Conservation (phyloP, 2,113 vertebrate genomes). For the Rhinolophus ferrumequinum region DNA sequence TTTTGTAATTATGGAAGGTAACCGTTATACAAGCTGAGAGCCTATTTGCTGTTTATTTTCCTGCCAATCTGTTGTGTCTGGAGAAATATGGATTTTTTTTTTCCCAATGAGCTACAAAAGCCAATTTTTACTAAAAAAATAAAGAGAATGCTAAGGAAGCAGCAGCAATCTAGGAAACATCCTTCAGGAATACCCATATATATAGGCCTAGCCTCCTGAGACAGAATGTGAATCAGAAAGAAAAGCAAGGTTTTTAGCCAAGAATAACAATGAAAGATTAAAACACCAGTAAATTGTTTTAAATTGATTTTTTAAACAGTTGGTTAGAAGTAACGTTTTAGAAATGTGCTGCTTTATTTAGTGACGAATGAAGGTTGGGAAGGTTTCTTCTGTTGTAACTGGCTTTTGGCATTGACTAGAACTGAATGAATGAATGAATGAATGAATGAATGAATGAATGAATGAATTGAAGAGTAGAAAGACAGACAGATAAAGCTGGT, state of each 20-base stretch:
- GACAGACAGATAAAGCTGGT: background rate
- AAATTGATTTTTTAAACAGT: conserved; percentile 22
- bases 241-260: conserved; percentile 68
- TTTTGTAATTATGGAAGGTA: background rate
- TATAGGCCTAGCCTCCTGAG: conserved; percentile 36
- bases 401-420: conserved; percentile 65
- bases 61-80: conserved; percentile 60
- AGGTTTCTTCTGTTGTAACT: conserved; percentile 78
- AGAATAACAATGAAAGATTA: conserved; percentile 75
- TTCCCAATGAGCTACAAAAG: conserved; percentile 40
- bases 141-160: conserved; percentile 51
- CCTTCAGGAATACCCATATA: conserved; percentile 17
- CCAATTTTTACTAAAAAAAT: conserved; percentile 66
- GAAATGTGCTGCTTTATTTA: conserved; percentile 68
- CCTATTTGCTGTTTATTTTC: conserved; percentile 52
- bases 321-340: conserved; percentile 37
- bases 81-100: conserved; percentile 7
- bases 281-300: conserved; percentile 61
- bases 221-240: conserved; percentile 49
- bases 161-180: conserved; percentile 60
- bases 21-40: background rate
- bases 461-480: background rate
- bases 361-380: conserved; percentile 73
- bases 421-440: background rate
- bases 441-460: background rate